phyloP scores from a whole-genome alignment of 2,797 vertebrate species.

The Clamator glandarius region DNA sequence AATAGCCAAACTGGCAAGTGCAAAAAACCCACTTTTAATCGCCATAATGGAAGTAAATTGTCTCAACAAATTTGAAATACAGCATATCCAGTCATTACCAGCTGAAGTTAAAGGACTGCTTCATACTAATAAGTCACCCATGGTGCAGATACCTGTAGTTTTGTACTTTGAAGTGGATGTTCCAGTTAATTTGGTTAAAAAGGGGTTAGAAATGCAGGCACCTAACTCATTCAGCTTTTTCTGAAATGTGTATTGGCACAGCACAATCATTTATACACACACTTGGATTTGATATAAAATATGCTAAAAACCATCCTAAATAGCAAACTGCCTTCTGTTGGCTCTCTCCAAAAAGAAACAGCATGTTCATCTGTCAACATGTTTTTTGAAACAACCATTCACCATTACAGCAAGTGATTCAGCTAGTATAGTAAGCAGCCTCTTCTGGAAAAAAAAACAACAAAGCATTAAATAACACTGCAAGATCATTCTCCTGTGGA shows the following conservation, averaged over 20 bases:
- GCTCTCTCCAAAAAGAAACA: conserved; percentile 27
- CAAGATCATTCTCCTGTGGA: background rate
- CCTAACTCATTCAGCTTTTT: background rate
- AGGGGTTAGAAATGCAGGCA: background rate
- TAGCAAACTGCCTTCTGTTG: conserved; percentile 17
- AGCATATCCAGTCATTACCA: background rate
- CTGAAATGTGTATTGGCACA: background rate
- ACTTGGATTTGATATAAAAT: conserved; percentile 3
- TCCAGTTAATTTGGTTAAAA: background rate
- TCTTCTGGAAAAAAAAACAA: background rate
- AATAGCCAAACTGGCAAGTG: background rate
- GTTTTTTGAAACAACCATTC: conserved; percentile 13
- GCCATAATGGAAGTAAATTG: background rate
- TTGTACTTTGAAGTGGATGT: background rate
- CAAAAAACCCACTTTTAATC: background rate
- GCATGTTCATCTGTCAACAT: conserved; percentile 21
- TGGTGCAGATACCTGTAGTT: background rate
- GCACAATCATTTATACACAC: background rate
- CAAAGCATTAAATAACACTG: background rate
- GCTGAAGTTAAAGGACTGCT: background rate
- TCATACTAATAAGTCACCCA: background rate
- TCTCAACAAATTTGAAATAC: background rate
- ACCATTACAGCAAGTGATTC: conserved; percentile 16
- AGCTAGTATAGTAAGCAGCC: background rate
- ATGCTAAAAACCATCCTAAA: background rate